Percentiles rank a stretch among this genome's conserved stretches.
These are phyloP conservation scores for Lates calcarifer DNA, from an alignment of 2,113 vertebrate genomes.

Conservation along the genomic window DNA sequence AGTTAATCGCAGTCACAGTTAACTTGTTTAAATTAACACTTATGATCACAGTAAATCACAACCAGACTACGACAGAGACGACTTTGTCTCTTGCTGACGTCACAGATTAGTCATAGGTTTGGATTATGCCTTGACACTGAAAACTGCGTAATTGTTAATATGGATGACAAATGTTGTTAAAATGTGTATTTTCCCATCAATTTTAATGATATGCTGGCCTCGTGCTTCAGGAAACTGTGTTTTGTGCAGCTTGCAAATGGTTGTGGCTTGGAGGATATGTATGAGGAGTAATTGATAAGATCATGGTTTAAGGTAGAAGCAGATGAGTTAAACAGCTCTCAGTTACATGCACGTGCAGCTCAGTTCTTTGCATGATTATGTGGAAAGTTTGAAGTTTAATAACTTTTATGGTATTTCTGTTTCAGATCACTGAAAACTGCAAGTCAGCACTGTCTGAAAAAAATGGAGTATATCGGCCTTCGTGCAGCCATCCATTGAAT, in stretches of 20 bases:
- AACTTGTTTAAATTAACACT: background rate
- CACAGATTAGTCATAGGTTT: slow-evolving; percentile 4
- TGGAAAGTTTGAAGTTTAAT: too few species aligned
- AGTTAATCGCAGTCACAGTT: slow-evolving; percentile 6
- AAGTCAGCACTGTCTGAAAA: too few species aligned
- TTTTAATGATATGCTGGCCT: background rate
- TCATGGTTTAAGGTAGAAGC: too few species aligned
- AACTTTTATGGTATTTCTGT: too few species aligned
- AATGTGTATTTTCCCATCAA: background rate
- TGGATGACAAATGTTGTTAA: background rate
- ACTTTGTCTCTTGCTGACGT: slow-evolving; percentile 11
- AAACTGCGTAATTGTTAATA: slow-evolving; percentile 1
- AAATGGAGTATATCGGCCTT: too few species aligned
- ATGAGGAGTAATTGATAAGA: too few species aligned
- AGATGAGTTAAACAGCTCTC: too few species aligned
- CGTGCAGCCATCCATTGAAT: too few species aligned
- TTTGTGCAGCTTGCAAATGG: background rate
- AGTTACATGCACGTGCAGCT: too few species aligned
- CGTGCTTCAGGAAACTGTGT: background rate
- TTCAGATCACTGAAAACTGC: too few species aligned
- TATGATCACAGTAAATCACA: background rate
- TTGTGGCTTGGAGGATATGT: background rate
- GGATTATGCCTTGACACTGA: background rate
- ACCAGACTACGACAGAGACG: background rate
- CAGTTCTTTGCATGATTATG: too few species aligned